phyloP scores from a whole-genome alignment of 2,113 vertebrate genomes.

The Coptodon rendalli region DNA sequence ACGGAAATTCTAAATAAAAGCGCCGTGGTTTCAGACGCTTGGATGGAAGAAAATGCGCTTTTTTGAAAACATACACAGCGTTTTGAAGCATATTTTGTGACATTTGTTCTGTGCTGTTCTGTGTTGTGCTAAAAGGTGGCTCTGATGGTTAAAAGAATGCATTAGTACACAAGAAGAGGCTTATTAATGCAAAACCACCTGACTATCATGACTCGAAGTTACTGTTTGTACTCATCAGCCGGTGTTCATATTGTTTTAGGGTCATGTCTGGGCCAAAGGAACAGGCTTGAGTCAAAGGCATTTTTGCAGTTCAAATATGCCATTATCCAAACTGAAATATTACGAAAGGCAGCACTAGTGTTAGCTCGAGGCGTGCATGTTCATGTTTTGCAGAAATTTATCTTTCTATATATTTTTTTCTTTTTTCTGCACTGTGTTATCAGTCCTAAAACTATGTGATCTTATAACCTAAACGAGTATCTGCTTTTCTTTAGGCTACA shows the following conservation, averaged over 20 bases:
- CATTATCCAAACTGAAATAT: background rate
- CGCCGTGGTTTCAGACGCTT: background rate
- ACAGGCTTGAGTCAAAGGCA: conserved; percentile 19
- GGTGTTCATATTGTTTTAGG: conserved; percentile 2
- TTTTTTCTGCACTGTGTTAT: background rate
- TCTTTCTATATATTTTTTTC: background rate
- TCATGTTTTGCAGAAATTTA: background rate
- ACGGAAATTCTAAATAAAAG: background rate
- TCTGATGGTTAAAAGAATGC: background rate
- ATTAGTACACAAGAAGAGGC: background rate
- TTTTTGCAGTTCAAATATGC: background rate
- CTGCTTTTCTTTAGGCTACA: background rate
- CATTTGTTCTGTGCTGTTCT: background rate
- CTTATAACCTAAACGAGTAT: conserved; percentile 6
- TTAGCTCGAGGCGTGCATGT: background rate
- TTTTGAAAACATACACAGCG: background rate
- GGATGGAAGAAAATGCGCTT: background rate
- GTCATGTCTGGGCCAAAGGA: conserved; percentile 21
- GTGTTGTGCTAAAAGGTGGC: background rate
- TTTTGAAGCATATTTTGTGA: background rate
- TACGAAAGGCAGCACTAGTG: background rate
- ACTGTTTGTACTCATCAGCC: background rate
- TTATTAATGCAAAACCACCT: background rate
- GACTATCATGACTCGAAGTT: background rate
- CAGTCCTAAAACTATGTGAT: background rate